Evolutionary conservation across 2,888 invertebrate species (phyloP), one percentile per base, ranked within the genome.

Genomic region (Celastrina argiolus): DNA sequence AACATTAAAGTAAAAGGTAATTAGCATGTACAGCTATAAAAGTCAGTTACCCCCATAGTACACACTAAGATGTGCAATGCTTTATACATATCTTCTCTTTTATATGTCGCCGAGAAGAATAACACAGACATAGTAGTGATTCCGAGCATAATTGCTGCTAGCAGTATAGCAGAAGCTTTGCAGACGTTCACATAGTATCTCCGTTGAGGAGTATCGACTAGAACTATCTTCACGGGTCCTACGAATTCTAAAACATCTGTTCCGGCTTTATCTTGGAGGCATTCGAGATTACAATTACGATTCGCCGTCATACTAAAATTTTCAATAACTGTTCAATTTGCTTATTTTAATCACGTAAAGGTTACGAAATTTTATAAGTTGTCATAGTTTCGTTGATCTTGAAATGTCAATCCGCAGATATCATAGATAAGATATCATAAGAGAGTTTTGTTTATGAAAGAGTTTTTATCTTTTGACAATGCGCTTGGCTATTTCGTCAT

Each of bases 181-280:
- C 66, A 67, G 3, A 26, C 51, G 65, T 66, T 67, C 5, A 31
- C 7, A 10, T 14, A 14, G 39, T 72, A 69, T 4, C 59, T 56
- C 7, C 7, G 22, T 22, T 69, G 67, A 0, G 79, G 73, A 2
- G 79, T 75, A 16, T 86, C 82, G 2, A 87, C 76, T n/a, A 86
- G 70, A 51, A 84, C 70, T 63, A 87, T 83, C 72, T 81, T 85
- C 16, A 87, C 84, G 0, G 84, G 84, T 4, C 87, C 86, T 3
- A 81, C 74, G 56, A 83, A 85, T 68, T 84, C 83, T 16, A 73
- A 59, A 5, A 69, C 69, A 26, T 72, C 69, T 18, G 70, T 69
- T 5, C 67, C 69, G 0, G 67, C 74, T 22, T 69, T 70, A 8
- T 73, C 67, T 45, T 73, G 68, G 0, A 75, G 66, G 64, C 84